phyloP scores from a whole-genome alignment of 2,113 vertebrate species.

The Dicaeum eximium region DNA sequence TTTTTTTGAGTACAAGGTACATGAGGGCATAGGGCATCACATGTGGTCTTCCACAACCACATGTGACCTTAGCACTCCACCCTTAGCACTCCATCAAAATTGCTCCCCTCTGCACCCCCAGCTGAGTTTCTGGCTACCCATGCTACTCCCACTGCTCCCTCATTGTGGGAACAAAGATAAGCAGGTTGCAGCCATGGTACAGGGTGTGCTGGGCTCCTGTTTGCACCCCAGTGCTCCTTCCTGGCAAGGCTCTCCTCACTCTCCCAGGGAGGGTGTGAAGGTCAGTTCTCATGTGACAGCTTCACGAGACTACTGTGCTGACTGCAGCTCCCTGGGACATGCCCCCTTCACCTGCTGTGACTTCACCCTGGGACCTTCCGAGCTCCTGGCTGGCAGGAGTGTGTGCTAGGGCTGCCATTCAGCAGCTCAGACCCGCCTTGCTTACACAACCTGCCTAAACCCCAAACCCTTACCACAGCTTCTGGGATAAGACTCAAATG shows the following conservation, averaged over 20 bases:
- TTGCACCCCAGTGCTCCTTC: not conserved
- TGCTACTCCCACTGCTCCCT: not conserved
- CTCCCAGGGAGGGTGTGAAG: not conserved
- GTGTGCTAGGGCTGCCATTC: rapidly evolving
- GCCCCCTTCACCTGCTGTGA: rapidly evolving
- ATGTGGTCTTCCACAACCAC: not conserved
- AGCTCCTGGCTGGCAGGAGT: not conserved
- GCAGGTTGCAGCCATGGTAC: not conserved
- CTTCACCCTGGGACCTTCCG: rapidly evolving
- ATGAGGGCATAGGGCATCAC: rapidly evolving
- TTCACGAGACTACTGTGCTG: not conserved
- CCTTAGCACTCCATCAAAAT: not conserved
- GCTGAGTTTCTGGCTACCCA: not conserved
- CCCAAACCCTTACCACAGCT: not conserved
- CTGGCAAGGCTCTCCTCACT: not conserved
- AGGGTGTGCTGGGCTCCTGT: not conserved
- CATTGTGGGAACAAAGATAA: not conserved
- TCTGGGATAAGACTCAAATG: not conserved
- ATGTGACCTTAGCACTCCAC: not conserved
- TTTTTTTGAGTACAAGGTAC: not conserved
- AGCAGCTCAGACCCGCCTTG: not conserved
- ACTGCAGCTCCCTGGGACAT: not conserved
- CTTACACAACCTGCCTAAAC: not conserved
- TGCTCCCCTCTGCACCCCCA: not conserved
- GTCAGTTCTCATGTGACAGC: not conserved